Conservation (phyloP, 2,888 invertebrate genomes). For the Serrognathus titanus region DNA sequence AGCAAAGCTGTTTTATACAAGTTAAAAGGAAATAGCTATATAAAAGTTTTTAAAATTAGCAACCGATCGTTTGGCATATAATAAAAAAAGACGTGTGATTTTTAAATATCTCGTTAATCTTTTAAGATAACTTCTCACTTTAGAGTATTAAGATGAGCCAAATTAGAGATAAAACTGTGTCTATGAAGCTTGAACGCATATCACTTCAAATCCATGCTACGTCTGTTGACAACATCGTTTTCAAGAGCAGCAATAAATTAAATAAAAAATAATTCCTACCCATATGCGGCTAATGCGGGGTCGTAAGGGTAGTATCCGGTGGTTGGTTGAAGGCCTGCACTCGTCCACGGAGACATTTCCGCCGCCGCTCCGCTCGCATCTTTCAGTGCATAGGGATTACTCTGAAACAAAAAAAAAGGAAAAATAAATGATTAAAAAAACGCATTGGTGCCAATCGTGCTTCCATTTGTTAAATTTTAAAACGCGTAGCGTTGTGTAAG, state of each 20-base stretch:
- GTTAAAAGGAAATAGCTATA: too few species aligned
- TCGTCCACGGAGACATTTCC: slow-evolving; percentile 91
- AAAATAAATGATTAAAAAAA: background rate
- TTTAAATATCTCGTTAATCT: too few species aligned
- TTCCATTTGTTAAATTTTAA: slow-evolving; percentile 7
- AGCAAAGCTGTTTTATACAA: too few species aligned
- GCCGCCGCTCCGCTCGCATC: slow-evolving; percentile 74
- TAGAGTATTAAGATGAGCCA: too few species aligned
- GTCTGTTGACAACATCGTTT: background rate
- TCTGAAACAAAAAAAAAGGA: slow-evolving; percentile 59
- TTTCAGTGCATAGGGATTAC: slow-evolving; percentile 87
- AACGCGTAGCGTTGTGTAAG: background rate
- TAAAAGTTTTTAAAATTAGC: too few species aligned
- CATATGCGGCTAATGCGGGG: slow-evolving; percentile 87
- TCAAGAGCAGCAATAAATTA: background rate
- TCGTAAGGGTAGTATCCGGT: slow-evolving; percentile 92
- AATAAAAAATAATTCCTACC: slow-evolving; percentile 59
- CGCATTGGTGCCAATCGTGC: background rate
- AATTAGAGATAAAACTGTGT: too few species aligned
- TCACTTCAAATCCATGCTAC: background rate
- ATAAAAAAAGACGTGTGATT: too few species aligned
- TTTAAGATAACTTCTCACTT: too few species aligned
- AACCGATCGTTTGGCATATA: too few species aligned
- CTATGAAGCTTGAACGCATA: background rate
- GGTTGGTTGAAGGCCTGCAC: slow-evolving; percentile 84